Percentiles rank a stretch among this genome's conserved stretches.
Conservation (phyloP, 2,113 vertebrate genomes). For the Lynx canadensis region DNA sequence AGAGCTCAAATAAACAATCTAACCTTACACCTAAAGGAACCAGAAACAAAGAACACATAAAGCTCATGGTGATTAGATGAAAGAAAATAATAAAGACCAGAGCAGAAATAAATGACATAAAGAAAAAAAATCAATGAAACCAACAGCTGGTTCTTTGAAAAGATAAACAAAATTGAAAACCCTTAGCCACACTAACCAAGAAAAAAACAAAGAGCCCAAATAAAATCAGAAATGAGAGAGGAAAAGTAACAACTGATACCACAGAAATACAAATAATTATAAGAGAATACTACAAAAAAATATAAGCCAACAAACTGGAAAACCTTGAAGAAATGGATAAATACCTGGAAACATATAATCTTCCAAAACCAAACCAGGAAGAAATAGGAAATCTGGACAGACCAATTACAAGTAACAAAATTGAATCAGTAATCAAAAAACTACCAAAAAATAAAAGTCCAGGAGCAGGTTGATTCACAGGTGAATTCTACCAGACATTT, state of each 20-base stretch:
- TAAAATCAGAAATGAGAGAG: not conserved
- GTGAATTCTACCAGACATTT: not conserved
- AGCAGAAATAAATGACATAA: not conserved
- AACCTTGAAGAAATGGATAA: not conserved
- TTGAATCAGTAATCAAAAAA: not conserved
- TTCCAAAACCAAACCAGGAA: not conserved
- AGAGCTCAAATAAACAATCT: not conserved
- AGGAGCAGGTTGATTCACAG: not conserved
- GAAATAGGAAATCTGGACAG: not conserved
- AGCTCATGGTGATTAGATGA: not conserved
- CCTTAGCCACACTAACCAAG: not conserved
- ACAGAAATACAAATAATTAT: not conserved
- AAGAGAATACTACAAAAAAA: not conserved
- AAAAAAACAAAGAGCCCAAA: not conserved
- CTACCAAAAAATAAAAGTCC: not conserved
- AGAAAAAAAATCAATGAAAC: not conserved
- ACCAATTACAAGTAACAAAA: not conserved
- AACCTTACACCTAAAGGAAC: not conserved
- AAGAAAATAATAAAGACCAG: not conserved
- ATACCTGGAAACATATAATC: not conserved
- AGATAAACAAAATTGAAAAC: not conserved
- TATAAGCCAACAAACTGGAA: not conserved
- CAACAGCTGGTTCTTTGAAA: not conserved
- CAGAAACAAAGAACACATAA: not conserved
- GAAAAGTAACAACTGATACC: not conserved